These are phyloP conservation scores for Charadrius vociferus DNA, from an alignment of 2,113 vertebrate species.

Conservation along the genomic window DNA sequence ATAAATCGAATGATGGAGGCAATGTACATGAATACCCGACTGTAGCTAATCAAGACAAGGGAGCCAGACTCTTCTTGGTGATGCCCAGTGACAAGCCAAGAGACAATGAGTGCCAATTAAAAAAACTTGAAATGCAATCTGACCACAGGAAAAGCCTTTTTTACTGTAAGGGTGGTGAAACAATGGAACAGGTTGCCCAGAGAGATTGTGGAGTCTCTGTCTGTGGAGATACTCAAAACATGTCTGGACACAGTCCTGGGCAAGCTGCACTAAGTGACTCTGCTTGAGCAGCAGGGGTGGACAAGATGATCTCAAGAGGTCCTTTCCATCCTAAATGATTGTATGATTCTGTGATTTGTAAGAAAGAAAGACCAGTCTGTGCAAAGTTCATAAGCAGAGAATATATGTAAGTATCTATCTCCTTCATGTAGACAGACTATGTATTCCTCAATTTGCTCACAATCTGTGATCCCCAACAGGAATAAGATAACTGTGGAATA, in stretches of 20 bases:
- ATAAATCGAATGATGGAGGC: background rate
- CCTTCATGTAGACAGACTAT: background rate
- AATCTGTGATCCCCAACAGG: background rate
- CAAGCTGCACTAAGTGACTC: background rate
- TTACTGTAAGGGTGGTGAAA: background rate
- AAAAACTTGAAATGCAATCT: background rate
- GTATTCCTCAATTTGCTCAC: background rate
- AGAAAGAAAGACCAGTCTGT: background rate
- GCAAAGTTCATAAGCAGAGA: background rate
- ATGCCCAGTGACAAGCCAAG: background rate
- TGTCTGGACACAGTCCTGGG: background rate
- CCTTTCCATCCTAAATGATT: background rate
- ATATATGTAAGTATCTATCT: background rate
- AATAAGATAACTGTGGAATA: background rate
- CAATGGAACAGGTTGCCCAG: background rate
- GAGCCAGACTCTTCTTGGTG: background rate
- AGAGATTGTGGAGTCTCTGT: background rate
- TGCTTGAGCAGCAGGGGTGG: background rate
- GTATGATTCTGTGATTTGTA: background rate
- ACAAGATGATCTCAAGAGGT: background rate
- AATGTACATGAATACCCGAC: background rate
- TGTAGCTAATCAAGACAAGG: background rate
- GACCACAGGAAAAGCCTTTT: background rate
- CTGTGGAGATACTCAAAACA: background rate
- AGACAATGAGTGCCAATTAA: background rate